phyloP scores from a whole-genome alignment of 1,140 invertebrate genomes.

The Plutomurus gul region DNA sequence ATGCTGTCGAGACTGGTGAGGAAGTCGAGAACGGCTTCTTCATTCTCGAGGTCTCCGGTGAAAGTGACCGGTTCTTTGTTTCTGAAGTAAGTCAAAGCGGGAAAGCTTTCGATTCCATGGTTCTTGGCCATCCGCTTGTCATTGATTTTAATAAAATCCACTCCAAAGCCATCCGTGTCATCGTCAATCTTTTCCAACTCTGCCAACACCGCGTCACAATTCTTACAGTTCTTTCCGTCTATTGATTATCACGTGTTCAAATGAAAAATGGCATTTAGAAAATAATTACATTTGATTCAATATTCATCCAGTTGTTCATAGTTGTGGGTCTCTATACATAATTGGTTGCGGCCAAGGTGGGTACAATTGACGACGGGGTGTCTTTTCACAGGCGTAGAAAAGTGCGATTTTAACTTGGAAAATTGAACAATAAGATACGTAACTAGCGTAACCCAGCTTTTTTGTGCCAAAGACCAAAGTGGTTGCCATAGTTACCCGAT shows the following conservation, averaged over 20 bases:
- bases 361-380: no score
- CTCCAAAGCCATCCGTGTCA: constrained; percentile 77
- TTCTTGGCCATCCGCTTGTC: constrained; percentile 93
- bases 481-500: no score
- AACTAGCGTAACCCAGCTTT: no score
- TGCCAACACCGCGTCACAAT: constrained; percentile 85
- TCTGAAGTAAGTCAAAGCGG: constrained; percentile 90
- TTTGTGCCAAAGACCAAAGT: no score
- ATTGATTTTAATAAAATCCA: constrained; percentile 93
- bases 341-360: no score
- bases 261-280: background rate
- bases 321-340: no score
- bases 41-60: constrained; percentile 91
- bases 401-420: no score
- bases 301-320: background rate
- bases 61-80: constrained; percentile 79
- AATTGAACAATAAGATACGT: no score
- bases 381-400: no score
- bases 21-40: constrained; percentile 89
- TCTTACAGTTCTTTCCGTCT: constrained; percentile 89
- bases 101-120: constrained; percentile 91
- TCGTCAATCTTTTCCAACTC: constrained; percentile 88
- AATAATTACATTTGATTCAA: background rate
- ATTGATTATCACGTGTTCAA: no score
- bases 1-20: constrained; percentile 90